phyloP scores from a whole-genome alignment of 2,113 vertebrate genomes.

The Amphilophus citrinellus region DNA sequence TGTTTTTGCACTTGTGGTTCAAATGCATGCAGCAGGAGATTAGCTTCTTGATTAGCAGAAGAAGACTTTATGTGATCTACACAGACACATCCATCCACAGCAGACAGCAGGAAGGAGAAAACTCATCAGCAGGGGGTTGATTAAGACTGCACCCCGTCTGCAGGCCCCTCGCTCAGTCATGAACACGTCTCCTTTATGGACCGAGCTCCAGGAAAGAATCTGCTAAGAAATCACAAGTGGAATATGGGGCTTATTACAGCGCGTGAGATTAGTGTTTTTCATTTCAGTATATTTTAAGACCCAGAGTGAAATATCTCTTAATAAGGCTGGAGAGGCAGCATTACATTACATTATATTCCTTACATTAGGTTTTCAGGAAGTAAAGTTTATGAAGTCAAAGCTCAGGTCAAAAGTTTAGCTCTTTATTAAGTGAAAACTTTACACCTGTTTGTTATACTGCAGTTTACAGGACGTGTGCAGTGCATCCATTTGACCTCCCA shows the following conservation, averaged over 20 bases:
- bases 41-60: too few relatives aligned
- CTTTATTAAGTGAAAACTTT: too few relatives aligned
- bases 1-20: too few relatives aligned
- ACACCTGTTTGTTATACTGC: background rate
- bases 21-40: too few relatives aligned
- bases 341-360: background rate
- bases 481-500: background rate
- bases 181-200: background rate
- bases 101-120: background rate
- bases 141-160: background rate
- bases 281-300: background rate
- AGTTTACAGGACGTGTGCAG: background rate
- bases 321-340: background rate
- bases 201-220: background rate
- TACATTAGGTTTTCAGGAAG: background rate
- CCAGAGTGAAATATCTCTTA: background rate
- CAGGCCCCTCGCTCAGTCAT: background rate
- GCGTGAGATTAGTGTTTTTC: background rate
- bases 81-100: background rate
- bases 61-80: background rate
- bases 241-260: background rate
- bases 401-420: background rate
- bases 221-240: too few relatives aligned
- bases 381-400: background rate
- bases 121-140: conserved; percentile 14